These are phyloP conservation scores for Odontophorus gujanensis DNA, from an alignment of 2,113 vertebrate genomes.

Conservation along the genomic window DNA sequence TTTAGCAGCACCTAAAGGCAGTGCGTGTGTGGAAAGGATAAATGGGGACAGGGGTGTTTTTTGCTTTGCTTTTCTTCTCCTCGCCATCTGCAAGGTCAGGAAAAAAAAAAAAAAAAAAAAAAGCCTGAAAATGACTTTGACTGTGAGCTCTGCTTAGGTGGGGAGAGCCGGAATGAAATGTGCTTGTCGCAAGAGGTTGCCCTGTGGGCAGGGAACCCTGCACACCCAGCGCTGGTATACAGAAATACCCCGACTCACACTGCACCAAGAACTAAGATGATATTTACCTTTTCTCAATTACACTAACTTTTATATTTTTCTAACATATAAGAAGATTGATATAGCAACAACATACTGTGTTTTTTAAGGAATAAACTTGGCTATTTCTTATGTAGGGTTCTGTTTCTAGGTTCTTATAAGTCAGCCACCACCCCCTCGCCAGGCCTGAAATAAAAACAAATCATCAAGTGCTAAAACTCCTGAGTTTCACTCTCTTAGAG, in stretches of 20 bases:
- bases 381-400: accelerated
- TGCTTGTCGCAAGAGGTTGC: neutral
- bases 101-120: neutral
- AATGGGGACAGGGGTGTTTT: neutral
- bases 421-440: neutral
- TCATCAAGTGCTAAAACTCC: neutral
- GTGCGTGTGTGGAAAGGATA: neutral
- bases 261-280: neutral
- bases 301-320: neutral
- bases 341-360: neutral
- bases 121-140: neutral
- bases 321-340: neutral
- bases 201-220: constrained; percentile 24
- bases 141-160: neutral
- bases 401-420: neutral
- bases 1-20: neutral
- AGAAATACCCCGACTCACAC: neutral
- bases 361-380: neutral
- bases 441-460: neutral
- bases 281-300: constrained; percentile 25
- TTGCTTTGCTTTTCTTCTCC: neutral
- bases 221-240: neutral
- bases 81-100: neutral
- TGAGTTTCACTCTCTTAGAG: neutral
- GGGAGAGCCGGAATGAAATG: neutral